A percentile compares a stretch with the other conserved stretches of the same genome.
Evolutionary conservation across 2,113 vertebrate genomes (phyloP).

Genomic region (Ascaphus truei): DNA sequence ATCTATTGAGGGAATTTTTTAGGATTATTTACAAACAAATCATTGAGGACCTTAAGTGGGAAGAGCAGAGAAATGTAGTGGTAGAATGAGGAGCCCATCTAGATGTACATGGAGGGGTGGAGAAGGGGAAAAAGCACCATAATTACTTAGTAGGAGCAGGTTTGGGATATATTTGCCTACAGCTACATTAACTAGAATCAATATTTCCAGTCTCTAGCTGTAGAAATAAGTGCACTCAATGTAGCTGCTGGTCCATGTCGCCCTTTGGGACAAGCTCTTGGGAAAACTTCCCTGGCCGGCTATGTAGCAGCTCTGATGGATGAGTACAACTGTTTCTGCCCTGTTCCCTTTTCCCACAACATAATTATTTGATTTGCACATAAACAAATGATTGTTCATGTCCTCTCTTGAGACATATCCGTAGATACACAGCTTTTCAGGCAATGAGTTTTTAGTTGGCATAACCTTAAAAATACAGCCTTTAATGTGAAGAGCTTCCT

Average conservation of each 20-base stretch:
- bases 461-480: conserved; percentile 23
- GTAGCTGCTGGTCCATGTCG: conserved; percentile 14
- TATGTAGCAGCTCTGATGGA: conserved; percentile 4
- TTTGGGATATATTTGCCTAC: conserved; percentile 2
- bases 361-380: conserved; percentile 19
- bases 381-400: conserved; percentile 28
- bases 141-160: background rate
- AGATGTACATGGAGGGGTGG: background rate
- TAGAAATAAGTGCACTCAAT: conserved; percentile 18
- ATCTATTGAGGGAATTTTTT: conserved; percentile 21
- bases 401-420: conserved; percentile 32
- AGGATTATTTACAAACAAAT: conserved; percentile 23
- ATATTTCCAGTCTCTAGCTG: conserved; percentile 7
- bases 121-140: background rate
- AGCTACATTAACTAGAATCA: conserved; percentile 5
- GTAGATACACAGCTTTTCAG: conserved; percentile 25
- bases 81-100: background rate
- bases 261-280: conserved; percentile 8
- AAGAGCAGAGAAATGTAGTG: conserved; percentile 8
- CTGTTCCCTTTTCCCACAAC: background rate
- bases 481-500: conserved; percentile 36
- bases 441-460: conserved; percentile 18
- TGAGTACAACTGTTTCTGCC: background rate
- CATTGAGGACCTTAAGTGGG: conserved; percentile 12
- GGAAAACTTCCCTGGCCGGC: background rate